Evolutionary conservation across 2,797 vertebrate species (phyloP), one percentile per base, ranked within the genome.

Genomic region (Rhinoraja longicauda): DNA sequence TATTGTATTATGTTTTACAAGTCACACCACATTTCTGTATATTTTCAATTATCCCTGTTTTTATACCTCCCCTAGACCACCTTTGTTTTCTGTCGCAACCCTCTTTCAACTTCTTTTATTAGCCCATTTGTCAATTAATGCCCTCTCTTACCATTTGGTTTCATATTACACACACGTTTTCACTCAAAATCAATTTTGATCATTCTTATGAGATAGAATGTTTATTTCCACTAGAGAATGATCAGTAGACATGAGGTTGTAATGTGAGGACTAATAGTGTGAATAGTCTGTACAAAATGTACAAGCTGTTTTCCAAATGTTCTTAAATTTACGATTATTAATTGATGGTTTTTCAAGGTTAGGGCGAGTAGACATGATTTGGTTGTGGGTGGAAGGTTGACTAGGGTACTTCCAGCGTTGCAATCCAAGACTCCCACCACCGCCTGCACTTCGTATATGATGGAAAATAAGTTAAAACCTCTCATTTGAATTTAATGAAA

Each of bases 321-420:
- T 26, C 21, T 73, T 73, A 73, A 21, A 73, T 73, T 73, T 21
- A 73, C 24, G 32, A 88, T 88, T n/a, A 67, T n/a, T 84, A 1
- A n/a, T n/a, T 88, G 62, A 88, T 88, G 62, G n/a, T 8, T 88
- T 88, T 88, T 88, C 84, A 88, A 88, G 59, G 62, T 84, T 10
- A 9, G 2, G 32, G 17, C 36, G 36, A 19, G n/a, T 67, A 36
- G 84, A 88, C 32, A 21, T 88, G 59, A 88, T 88, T 88, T 88
- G 84, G n/a, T 67, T 88, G 62, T 21, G 5, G 15, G 29, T 5
- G n/a, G 59, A 13, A 8, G 59, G 59, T 29, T 8, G 59, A n/a
- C 59, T 9, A 62, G 59, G 62, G 36, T 17, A 36, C 9, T 6
- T 64, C n/a, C 59, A 88, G 15, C 4, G 2, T 32, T 64, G n/a